phyloP scores from a whole-genome alignment of 2,797 vertebrate species.

The Coendou prehensilis region DNA sequence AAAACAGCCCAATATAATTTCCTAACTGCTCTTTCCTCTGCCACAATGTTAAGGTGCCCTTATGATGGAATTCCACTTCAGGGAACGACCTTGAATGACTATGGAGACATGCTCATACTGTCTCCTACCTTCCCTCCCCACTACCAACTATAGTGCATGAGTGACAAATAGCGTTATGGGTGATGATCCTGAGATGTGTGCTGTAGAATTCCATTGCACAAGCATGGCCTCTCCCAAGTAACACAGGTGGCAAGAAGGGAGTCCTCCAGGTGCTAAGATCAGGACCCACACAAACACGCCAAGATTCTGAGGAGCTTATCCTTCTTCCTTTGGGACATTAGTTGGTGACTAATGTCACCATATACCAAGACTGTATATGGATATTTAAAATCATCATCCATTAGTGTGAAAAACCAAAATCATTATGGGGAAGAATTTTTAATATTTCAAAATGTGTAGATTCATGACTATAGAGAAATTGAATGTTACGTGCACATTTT shows the following conservation, averaged over 20 bases:
- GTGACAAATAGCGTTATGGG: fast-evolving
- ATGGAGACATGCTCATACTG: not conserved
- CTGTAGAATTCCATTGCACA: fast-evolving
- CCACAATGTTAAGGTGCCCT: fast-evolving
- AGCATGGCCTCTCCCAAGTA: not conserved
- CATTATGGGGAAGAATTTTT: not conserved
- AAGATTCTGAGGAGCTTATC: no score
- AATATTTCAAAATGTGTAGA: not conserved
- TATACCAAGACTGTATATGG: not conserved
- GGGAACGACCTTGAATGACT: not conserved
- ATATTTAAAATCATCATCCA: not conserved
- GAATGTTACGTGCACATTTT: not conserved
- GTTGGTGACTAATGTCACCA: not conserved
- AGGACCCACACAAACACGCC: not conserved
- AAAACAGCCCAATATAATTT: fast-evolving
- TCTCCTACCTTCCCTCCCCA: not conserved
- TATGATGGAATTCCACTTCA: fast-evolving
- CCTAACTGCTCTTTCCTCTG: not conserved
- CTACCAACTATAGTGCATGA: no score
- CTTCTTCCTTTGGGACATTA: not conserved
- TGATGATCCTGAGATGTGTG: no score
- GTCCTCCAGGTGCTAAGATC: not conserved
- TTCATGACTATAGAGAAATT: not conserved
- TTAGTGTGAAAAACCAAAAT: not conserved
- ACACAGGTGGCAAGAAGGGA: fast-evolving